Evolutionary conservation across 2,888 invertebrate species (phyloP), one percentile per base, ranked within the genome.

Genomic region (Drosophila nr. fundita): DNA sequence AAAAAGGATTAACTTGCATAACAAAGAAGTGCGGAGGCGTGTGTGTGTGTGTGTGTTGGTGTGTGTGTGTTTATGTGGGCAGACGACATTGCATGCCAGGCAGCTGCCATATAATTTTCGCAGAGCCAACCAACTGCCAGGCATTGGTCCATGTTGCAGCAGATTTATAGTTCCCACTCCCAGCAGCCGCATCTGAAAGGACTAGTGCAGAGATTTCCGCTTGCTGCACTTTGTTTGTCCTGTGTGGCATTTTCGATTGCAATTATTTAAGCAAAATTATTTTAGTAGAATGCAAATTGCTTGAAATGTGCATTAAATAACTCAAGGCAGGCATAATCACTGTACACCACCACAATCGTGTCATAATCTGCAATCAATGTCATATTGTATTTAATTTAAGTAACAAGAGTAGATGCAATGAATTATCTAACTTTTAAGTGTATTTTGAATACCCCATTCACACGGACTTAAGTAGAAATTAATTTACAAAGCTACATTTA

Each of bases 1-100:
- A 85, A 85, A 85, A 85, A 85, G 85, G 89, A 85, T 85, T 86
- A 86, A 89, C 85, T 86, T 89, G 85, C 85, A 89, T 88, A 86
- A 89, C 90, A 86, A 89, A 89, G 81, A 76, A 82, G 75, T 72
- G 42, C 15, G 66, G 49, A 54, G 59, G 63, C 32, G 24, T 70
- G 42, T 66, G 24, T 52, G 24, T 45, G 38, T 60, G 30, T 40
- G 27, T 49, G 34, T 59, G 45, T 62, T 6, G 40, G 8, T 30
- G 29, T 30, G 48, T 40, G 24, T 42, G 36, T 42, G 55, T 49
- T 36, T 68, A 38, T 59, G 64, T 77, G 65, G 73, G 78, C 73
- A 78, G 68, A 58, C 59, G 48, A 54, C 67, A 53, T 61, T 55
- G 61, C 52, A 53, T 71, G 80, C 80, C 78, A 78, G 68, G 60